A percentile compares a stretch with the other conserved stretches of the same genome.
phyloP scores from a whole-genome alignment of 1,140 invertebrate genomes.

The Calycopis cecrops region DNA sequence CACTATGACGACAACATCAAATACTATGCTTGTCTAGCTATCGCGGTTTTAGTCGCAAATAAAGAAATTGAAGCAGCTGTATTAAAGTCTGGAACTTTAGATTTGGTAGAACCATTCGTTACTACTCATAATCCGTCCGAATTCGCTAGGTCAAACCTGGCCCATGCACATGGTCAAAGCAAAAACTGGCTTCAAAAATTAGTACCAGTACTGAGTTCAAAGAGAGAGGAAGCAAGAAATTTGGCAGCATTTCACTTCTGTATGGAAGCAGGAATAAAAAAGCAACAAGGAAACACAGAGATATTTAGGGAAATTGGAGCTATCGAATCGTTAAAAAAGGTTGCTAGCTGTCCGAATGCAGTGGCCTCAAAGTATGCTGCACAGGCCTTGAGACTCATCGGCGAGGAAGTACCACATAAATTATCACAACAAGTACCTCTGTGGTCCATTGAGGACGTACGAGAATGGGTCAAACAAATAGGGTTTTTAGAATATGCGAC shows the following conservation, averaged over 20 bases:
- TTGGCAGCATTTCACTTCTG: constrained; percentile 99
- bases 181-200: constrained; percentile 96
- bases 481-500: constrained; percentile 90
- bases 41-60: constrained; percentile 96
- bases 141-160: constrained; percentile 94
- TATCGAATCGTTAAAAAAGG: constrained; percentile 95
- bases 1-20: constrained; percentile 97
- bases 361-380: constrained; percentile 98
- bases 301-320: constrained; percentile 97
- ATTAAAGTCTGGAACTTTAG: constrained; percentile 94
- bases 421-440: constrained; percentile 97
- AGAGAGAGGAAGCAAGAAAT: constrained; percentile 96
- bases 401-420: constrained; percentile 97
- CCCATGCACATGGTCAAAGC: constrained; percentile 96
- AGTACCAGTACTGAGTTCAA: constrained; percentile 96
- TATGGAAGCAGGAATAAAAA: constrained; percentile 99
- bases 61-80: constrained; percentile 99
- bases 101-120: constrained; percentile 97
- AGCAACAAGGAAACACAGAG: constrained; percentile 95
- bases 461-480: constrained; percentile 98
- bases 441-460: constrained; percentile 97
- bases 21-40: constrained; percentile 98
- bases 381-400: constrained; percentile 95
- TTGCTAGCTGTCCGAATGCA: constrained; percentile 98
- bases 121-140: constrained; percentile 94